Evolutionary conservation across 2,797 vertebrate genomes (phyloP).

Genomic region (Lateolabrax maculatus): DNA sequence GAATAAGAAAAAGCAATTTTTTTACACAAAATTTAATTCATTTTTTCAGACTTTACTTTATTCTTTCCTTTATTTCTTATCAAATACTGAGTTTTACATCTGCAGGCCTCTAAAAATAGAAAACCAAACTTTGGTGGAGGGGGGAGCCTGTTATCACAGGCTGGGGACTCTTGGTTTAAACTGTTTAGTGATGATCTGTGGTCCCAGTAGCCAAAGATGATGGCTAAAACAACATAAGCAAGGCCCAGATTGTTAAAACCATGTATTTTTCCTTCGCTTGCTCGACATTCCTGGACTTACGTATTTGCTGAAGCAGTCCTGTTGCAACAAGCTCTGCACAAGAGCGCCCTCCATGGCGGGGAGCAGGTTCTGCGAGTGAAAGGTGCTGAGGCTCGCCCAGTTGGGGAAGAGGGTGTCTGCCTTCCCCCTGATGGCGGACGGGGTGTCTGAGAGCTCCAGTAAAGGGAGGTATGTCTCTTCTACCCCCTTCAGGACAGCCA

Average conservation of each 20-base stretch:
- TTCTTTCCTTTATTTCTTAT: background rate
- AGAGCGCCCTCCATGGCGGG: slow-evolving; percentile 90
- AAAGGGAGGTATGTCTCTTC: slow-evolving; percentile 86
- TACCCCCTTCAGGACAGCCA: slow-evolving; percentile 84
- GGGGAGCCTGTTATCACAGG: too few species aligned
- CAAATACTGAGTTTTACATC: background rate
- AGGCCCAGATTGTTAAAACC: background rate
- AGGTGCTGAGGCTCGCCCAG: slow-evolving; percentile 85
- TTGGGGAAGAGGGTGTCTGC: slow-evolving; percentile 84
- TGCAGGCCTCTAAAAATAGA: background rate
- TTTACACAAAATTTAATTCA: background rate
- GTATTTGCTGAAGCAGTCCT: slow-evolving; percentile 92
- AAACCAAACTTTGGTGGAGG: background rate
- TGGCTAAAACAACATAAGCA: background rate
- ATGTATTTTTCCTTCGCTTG: background rate
- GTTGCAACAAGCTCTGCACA: slow-evolving; percentile 88
- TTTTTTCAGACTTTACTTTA: background rate
- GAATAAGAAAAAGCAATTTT: background rate
- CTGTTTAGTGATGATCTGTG: background rate
- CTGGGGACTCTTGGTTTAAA: background rate
- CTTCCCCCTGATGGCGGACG: slow-evolving; percentile 82
- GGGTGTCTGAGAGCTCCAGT: slow-evolving; percentile 83
- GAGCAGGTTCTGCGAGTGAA: slow-evolving; percentile 89
- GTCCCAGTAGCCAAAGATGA: background rate
- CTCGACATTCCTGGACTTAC: slow-evolving; percentile 72